phyloP scores from a whole-genome alignment of 2,113 vertebrate species.

The Apeltes quadracus region DNA sequence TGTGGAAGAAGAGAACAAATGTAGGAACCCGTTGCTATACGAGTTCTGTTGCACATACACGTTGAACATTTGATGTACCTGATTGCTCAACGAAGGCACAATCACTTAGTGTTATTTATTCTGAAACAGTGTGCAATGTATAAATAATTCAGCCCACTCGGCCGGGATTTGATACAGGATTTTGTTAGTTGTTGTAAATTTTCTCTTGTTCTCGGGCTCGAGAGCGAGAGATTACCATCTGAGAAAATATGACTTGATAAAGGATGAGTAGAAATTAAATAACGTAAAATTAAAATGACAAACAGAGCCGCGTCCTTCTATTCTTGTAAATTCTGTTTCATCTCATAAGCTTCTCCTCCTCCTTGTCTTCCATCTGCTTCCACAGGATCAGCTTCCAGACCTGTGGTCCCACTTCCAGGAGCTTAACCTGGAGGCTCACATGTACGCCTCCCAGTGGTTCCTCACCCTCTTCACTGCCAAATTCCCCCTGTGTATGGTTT shows the following conservation, averaged over 20 bases:
- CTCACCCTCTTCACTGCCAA: conserved; percentile 99
- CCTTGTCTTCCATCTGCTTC: conserved; percentile 6
- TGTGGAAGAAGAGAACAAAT: neutral
- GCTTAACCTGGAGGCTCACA: conserved; percentile 95
- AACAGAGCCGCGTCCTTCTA: conserved; percentile 23
- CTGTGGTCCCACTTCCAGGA: conserved; percentile 90
- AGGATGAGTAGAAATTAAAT: conserved; percentile 28
- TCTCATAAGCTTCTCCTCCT: conserved; percentile 17
- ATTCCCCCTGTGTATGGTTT: conserved; percentile 99
- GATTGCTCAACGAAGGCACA: neutral
- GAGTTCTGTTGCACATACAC: neutral
- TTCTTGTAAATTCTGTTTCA: conserved; percentile 28
- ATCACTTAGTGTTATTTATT: neutral
- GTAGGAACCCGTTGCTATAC: neutral
- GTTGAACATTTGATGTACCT: neutral
- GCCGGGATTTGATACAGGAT: neutral
- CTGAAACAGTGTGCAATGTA: neutral
- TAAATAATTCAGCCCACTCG: neutral
- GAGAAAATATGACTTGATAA: conserved; percentile 28
- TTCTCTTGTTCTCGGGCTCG: conserved; percentile 6
- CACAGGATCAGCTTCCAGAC: conserved; percentile 93
- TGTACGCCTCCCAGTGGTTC: conserved; percentile 99
- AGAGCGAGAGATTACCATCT: conserved; percentile 27
- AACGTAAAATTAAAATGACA: conserved; percentile 39
- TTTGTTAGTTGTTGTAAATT: neutral